phyloP scores from a whole-genome alignment of 2,888 invertebrate species.

The Andrena haemorrhoa region DNA sequence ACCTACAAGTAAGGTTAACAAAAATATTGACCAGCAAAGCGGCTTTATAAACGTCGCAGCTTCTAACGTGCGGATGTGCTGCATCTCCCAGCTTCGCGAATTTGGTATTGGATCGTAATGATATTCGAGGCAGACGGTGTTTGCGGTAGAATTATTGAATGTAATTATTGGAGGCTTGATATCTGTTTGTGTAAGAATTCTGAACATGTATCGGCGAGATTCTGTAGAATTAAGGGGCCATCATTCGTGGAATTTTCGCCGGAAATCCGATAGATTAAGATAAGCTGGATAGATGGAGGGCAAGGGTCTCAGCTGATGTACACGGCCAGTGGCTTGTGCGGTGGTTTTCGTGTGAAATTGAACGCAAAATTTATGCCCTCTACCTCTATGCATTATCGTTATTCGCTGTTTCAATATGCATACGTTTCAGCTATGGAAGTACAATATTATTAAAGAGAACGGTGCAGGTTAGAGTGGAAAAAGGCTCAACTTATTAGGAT shows the following conservation, averaged over 20 bases:
- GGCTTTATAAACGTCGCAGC: too few species aligned
- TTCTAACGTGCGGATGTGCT: too few species aligned
- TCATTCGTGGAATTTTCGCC: constrained; percentile 34
- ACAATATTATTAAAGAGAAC: not conserved
- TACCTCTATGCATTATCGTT: constrained; percentile 30
- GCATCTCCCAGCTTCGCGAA: too few species aligned
- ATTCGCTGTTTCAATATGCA: constrained; percentile 3
- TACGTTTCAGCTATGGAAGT: not conserved
- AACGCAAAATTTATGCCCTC: constrained; percentile 40
- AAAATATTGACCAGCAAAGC: too few species aligned
- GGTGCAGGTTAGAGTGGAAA: too few species aligned
- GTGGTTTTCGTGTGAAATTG: constrained; percentile 46
- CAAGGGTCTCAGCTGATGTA: constrained; percentile 27
- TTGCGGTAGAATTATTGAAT: too few species aligned
- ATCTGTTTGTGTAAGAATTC: not conserved
- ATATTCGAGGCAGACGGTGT: too few species aligned
- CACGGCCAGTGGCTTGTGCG: constrained; percentile 25
- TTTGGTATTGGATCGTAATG: too few species aligned
- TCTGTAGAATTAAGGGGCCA: constrained; percentile 54
- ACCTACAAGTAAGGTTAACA: too few species aligned
- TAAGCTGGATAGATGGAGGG: constrained; percentile 61
- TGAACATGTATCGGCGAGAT: not conserved
- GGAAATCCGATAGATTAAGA: constrained; percentile 64
- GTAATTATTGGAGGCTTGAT: too few species aligned
- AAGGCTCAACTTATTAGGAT: too few species aligned